Evolutionary conservation across 2,888 invertebrate genomes (phyloP).

Genomic region (Toxonevra muliebris): DNA sequence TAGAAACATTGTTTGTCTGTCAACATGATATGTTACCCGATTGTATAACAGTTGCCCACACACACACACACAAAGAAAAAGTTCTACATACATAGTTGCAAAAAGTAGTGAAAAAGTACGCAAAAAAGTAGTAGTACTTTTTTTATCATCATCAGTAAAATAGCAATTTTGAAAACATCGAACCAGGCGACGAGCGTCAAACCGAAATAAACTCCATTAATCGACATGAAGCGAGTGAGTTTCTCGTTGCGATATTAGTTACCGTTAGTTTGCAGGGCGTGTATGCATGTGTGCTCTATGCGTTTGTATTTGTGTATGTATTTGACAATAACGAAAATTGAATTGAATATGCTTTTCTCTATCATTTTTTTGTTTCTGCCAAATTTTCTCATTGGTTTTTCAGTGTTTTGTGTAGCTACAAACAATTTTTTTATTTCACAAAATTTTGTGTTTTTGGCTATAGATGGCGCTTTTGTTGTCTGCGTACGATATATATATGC

Average conservation of each 20-base stretch:
- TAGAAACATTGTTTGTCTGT: constrained; percentile 51
- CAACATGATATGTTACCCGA: constrained; percentile 46
- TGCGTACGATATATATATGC: background rate
- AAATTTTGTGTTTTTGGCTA: constrained; percentile 5
- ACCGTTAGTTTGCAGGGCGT: constrained; percentile 28
- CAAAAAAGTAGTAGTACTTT: too few species aligned
- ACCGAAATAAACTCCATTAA: constrained; percentile 40
- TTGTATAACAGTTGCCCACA: constrained; percentile 3
- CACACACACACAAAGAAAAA: background rate
- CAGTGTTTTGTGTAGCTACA: constrained; percentile 11
- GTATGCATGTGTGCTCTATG: background rate
- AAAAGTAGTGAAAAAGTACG: too few species aligned
- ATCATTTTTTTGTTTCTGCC: background rate
- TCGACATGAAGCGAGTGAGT: constrained; percentile 17
- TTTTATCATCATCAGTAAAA: constrained; percentile 4
- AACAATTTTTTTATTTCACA: constrained; percentile 3
- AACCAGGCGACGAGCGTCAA: constrained; percentile 30
- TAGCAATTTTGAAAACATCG: constrained; percentile 31
- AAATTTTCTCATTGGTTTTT: background rate
- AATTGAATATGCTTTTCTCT: constrained; percentile 35
- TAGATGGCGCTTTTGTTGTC: constrained; percentile 15
- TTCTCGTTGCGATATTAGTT: constrained; percentile 24
- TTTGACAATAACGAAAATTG: constrained; percentile 38
- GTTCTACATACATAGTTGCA: too few species aligned
- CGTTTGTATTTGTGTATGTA: constrained; percentile 11